phyloP scores from a whole-genome alignment of 1,140 invertebrate genomes.

The Drosophila ambigua region DNA sequence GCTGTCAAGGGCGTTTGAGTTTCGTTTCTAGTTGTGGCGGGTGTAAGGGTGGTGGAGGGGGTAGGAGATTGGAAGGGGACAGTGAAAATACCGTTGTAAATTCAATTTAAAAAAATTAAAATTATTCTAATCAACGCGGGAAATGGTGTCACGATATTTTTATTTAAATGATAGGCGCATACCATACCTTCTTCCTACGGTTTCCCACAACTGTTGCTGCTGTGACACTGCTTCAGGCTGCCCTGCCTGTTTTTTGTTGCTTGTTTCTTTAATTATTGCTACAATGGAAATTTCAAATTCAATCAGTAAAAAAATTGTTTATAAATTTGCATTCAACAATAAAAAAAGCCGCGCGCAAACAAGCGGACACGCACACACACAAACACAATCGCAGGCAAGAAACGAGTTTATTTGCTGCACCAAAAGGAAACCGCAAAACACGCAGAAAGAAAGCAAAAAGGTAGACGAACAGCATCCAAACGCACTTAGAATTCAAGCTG shows the following conservation, averaged over 20 bases:
- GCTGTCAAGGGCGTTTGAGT: conserved; percentile 73
- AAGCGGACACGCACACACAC: conserved; percentile 37
- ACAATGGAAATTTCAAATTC: conserved; percentile 14
- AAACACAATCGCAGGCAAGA: conserved; percentile 15
- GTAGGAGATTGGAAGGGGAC: too few relatives aligned
- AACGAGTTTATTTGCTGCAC: conserved; percentile 49
- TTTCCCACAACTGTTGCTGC: conserved; percentile 48
- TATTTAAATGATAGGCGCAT: background rate
- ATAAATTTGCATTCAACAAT: conserved; percentile 21
- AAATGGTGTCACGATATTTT: background rate
- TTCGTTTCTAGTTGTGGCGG: conserved; percentile 23
- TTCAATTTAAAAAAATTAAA: background rate
- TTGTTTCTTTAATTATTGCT: conserved; percentile 1
- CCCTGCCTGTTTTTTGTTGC: conserved; percentile 2
- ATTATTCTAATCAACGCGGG: conserved; percentile 4
- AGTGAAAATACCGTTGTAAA: too few relatives aligned
- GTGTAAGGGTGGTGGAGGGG: background rate
- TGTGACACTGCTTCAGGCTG: conserved; percentile 21
- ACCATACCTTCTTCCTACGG: conserved; percentile 54
- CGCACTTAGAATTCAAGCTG: too few relatives aligned
- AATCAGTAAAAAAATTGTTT: background rate
- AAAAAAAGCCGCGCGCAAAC: conserved; percentile 58
- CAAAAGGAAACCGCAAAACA: conserved; percentile 44
- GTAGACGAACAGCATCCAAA: too few relatives aligned
- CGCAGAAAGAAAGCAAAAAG: too few relatives aligned